Evolutionary conservation across 2,797 vertebrate species (phyloP).

Genomic region (Falco concolor): DNA sequence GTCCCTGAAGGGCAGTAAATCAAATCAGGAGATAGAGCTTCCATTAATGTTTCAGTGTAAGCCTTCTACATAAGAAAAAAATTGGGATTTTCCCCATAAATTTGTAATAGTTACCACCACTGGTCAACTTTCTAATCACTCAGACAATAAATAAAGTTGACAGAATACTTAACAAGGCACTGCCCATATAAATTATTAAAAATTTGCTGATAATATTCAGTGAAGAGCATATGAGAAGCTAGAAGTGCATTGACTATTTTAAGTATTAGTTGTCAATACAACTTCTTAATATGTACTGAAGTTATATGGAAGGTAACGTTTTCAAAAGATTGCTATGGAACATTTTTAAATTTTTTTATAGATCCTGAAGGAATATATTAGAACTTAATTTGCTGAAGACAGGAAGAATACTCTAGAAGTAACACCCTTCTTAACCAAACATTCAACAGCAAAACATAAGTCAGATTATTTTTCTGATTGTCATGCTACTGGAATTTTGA

Average conservation of each 20-base stretch:
- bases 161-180: background rate
- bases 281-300: background rate
- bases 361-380: background rate
- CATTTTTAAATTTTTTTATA: background rate
- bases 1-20: background rate
- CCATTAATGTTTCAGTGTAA: background rate
- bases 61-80: background rate
- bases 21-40: accelerated
- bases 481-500: background rate
- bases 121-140: background rate
- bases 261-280: background rate
- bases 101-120: background rate
- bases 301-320: background rate
- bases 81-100: background rate
- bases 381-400: background rate
- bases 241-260: background rate
- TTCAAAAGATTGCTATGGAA: background rate
- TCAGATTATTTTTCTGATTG: background rate
- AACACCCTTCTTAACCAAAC: background rate
- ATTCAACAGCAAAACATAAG: background rate
- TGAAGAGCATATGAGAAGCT: background rate
- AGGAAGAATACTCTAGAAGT: background rate
- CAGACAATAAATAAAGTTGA: background rate
- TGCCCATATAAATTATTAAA: background rate
- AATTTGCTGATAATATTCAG: background rate